Base-by-base conservation (phyloP, 2,888 invertebrate species). In the Platycnemis pennipes region DNA sequence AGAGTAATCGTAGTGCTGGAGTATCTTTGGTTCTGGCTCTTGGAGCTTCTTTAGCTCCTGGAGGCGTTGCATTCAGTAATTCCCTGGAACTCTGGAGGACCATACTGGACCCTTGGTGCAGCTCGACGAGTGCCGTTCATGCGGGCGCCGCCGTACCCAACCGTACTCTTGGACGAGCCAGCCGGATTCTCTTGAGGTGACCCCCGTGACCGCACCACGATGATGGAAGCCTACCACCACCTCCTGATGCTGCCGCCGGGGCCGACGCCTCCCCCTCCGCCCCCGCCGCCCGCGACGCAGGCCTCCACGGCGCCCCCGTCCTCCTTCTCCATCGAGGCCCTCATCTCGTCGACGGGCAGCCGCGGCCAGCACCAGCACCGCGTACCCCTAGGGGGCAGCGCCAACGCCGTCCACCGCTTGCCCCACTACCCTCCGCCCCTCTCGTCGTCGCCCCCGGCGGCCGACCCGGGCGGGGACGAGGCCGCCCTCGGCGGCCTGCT, bases 201-300 rank as follows among this genome's bases (percentile, higher is more conserved):
- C 37, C 13, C n/a, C 37, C 26, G 16, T 8, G 3, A 56, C n/a
- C 63, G n/a, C 26, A 37, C n/a, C 91, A 91, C 63, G 44, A 91
- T 91, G 91, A 91, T 91, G 91, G 91, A 91, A 91, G 91, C 91
- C 91, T 91, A 91, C 69, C 91, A 91, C 63, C 91, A 91, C 44
- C 63, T 91, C 63, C 91, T 91, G 42, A 63, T 63, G 63, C 37
- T 63, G n/a, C 56, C 91, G 26, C 91, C 91, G 42, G 63, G 63
- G n/a, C 91, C 91, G 26, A 56, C 91, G 31, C 53, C 89, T n/a
- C 45, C 88, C 37, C 91, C 91, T n/a, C 91, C 91, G n/a, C 91
- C 91, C 44, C 91, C 91, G 16, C 56, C 91, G 44, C 91, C 91
- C 5, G 63, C 91, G 11, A 42, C 63, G 1, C 91, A 91, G 44